These are phyloP conservation scores for Labeo calbasu DNA, from an alignment of 2,797 vertebrate species.

Conservation along the genomic window DNA sequence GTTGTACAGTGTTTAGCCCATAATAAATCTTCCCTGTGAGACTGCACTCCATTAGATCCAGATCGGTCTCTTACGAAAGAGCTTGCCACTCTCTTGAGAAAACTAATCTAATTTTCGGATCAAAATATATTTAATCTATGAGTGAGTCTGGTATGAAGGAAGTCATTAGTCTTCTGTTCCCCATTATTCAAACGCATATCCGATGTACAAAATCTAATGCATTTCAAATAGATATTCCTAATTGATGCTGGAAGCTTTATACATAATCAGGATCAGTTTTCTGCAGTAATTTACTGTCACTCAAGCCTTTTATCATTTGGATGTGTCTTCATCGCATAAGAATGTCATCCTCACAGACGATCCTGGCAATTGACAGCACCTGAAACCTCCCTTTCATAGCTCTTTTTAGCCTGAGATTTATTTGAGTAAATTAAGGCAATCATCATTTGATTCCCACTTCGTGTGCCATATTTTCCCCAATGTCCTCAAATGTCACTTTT, in stretches of 20 bases:
- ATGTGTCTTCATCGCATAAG: constrained; percentile 33
- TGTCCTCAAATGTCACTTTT: constrained; percentile 17
- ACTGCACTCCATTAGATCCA: constrained; percentile 35
- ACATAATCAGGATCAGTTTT: constrained; percentile 45
- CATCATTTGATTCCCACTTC: constrained; percentile 33
- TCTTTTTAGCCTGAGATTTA: constrained; percentile 34
- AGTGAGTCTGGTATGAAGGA: constrained; percentile 29
- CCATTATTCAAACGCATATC: constrained; percentile 50
- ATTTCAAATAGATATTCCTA: constrained; percentile 70
- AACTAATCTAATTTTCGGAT: constrained; percentile 50
- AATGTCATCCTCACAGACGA: not conserved
- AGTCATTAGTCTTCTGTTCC: constrained; percentile 52
- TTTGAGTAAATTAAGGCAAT: constrained; percentile 51
- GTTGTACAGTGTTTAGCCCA: constrained; percentile 29
- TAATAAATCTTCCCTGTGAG: constrained; percentile 42
- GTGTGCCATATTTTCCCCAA: constrained; percentile 22
- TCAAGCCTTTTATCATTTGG: constrained; percentile 27
- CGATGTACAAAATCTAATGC: constrained; percentile 62
- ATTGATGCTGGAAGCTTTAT: constrained; percentile 62
- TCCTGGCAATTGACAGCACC: constrained; percentile 29
- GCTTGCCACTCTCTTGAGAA: constrained; percentile 37
- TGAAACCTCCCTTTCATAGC: constrained; percentile 25
- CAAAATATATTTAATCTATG: constrained; percentile 49
- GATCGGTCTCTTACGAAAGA: constrained; percentile 29
- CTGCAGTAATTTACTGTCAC: constrained; percentile 40